Conservation (phyloP, 1,140 invertebrate species). For the Drosophila nikananu region DNA sequence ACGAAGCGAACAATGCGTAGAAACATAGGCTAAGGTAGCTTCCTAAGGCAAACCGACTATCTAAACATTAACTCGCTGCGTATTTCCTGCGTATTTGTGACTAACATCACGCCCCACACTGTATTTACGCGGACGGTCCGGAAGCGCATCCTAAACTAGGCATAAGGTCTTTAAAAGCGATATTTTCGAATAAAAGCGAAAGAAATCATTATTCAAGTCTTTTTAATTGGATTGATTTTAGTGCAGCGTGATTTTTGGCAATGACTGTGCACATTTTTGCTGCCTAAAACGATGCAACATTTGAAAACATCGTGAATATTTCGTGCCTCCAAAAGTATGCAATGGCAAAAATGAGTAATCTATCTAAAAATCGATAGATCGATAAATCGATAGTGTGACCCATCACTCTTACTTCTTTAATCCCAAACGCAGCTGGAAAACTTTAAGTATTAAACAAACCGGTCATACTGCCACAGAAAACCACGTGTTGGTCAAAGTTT, state of each 20-base stretch:
- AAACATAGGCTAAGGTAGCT: constrained; percentile 1
- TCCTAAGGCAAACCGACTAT: constrained; percentile 24
- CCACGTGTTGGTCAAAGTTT: background rate
- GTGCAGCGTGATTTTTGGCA: no score
- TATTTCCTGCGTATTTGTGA: constrained; percentile 24
- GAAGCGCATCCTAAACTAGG: constrained; percentile 30
- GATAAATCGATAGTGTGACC: background rate
- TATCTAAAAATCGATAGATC: no score
- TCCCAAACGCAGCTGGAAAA: background rate
- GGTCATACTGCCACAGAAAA: constrained; percentile 1
- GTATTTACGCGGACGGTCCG: background rate
- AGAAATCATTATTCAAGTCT: no score
- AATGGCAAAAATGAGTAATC: no score
- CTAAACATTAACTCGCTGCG: constrained; percentile 22
- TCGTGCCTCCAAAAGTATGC: no score
- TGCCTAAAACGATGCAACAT: no score
- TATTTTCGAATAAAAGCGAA: background rate
- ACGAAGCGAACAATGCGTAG: background rate
- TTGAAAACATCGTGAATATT: no score
- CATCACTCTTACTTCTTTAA: no score
- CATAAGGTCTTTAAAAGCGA: constrained; percentile 6
- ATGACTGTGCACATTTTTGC: no score
- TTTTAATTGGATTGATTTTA: no score
- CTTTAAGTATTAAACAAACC: rapidly evolving
- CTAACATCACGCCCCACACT: constrained; percentile 17